Evolutionary conservation across 2,797 vertebrate genomes (phyloP).

Genomic region (Premnoplex brunnescens): DNA sequence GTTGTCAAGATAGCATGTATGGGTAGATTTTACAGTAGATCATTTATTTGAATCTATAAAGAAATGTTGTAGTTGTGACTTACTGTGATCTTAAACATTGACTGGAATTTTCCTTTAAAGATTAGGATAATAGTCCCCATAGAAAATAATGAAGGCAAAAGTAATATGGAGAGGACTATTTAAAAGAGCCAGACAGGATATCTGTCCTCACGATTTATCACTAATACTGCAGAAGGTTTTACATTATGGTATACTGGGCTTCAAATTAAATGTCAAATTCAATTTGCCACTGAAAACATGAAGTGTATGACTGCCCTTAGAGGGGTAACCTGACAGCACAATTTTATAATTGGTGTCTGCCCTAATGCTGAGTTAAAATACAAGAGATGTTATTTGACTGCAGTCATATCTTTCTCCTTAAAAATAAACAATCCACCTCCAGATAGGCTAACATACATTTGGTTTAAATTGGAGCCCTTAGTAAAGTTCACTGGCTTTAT

Average conservation of each 20-base stretch:
- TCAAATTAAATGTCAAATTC: slow-evolving; percentile 79
- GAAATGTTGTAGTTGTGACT: not conserved
- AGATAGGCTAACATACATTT: not conserved
- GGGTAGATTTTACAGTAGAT: not conserved
- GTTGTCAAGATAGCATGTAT: not conserved
- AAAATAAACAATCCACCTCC: slow-evolving; percentile 1
- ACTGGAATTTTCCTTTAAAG: slow-evolving; percentile 3
- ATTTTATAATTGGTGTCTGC: slow-evolving; percentile 64
- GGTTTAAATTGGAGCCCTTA: not conserved
- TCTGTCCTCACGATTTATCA: slow-evolving; percentile 30
- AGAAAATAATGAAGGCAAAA: not conserved
- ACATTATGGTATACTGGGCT: slow-evolving; percentile 53
- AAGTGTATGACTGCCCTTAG: slow-evolving; percentile 56
- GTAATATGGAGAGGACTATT: not conserved
- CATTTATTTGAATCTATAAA: not conserved
- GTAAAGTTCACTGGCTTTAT: slow-evolving; percentile 17
- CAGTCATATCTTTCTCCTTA: not conserved
- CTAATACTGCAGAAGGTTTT: slow-evolving; percentile 58
- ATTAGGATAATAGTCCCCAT: not conserved
- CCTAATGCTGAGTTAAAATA: slow-evolving; percentile 30
- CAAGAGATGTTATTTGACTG: slow-evolving; percentile 35
- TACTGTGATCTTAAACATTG: not conserved
- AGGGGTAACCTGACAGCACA: slow-evolving; percentile 37
- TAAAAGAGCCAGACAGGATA: not conserved
- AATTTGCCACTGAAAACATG: slow-evolving; percentile 72